A percentile compares a stretch with the other conserved stretches of the same genome.
These are phyloP conservation scores for Syncerus caffer DNA, from an alignment of 2,797 vertebrate genomes.

Conservation along the genomic window DNA sequence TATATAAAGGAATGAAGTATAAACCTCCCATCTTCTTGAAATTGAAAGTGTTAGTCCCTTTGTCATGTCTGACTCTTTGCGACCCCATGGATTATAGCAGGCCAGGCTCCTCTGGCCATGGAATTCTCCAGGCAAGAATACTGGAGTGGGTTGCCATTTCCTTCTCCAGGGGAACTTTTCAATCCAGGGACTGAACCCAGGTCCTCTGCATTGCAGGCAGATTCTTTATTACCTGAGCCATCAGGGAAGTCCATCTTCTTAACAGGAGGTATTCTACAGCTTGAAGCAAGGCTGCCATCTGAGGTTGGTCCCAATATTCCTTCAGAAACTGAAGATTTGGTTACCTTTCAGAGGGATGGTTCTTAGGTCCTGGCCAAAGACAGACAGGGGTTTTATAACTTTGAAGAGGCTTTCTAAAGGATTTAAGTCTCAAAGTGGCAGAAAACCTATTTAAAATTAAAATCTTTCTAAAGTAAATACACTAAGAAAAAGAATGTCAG, in stretches of 20 bases:
- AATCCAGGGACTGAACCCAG: not conserved
- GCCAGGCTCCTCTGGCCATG: not conserved
- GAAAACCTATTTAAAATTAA: not conserved
- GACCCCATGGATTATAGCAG: not conserved
- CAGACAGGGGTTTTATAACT: not conserved
- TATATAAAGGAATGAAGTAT: not conserved
- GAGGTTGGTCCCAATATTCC: not conserved
- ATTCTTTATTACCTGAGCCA: not conserved
- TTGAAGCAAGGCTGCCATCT: not conserved
- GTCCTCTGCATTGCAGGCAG: not conserved
- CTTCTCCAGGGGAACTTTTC: not conserved
- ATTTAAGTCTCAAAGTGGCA: not conserved
- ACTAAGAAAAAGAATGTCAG: not conserved
- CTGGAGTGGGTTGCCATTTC: not conserved
- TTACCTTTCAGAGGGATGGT: not conserved
- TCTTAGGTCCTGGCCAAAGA: not conserved
- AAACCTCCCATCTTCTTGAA: not conserved
- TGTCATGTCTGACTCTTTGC: not conserved
- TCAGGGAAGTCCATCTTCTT: not conserved
- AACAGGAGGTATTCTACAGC: not conserved
- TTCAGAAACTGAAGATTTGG: not conserved
- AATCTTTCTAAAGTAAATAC: not conserved
- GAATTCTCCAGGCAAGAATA: not conserved
- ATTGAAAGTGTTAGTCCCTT: not conserved
- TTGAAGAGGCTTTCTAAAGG: not conserved